Evolutionary conservation across 2,797 vertebrate genomes (phyloP).

Genomic region (Fistularia commersonii): DNA sequence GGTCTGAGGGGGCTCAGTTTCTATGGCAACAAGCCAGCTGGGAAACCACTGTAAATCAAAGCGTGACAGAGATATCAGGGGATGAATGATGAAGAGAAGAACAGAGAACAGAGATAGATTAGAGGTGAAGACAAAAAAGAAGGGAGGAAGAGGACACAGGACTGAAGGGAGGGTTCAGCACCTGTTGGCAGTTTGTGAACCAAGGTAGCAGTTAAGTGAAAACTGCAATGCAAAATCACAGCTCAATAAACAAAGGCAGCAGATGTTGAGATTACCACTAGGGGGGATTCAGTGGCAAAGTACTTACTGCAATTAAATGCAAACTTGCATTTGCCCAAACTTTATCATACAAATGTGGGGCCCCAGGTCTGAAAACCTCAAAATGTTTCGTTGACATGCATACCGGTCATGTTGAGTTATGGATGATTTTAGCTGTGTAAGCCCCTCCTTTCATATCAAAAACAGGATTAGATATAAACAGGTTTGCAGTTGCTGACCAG

Average conservation of each 20-base stretch:
- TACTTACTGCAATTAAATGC: too few species aligned
- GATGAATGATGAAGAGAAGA: slow-evolving; percentile 55
- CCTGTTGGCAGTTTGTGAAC: slow-evolving; percentile 49
- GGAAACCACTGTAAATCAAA: slow-evolving; percentile 70
- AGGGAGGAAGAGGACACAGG: slow-evolving; percentile 7
- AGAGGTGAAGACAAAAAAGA: slow-evolving; percentile 24
- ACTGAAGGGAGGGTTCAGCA: slow-evolving; percentile 5
- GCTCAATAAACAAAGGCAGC: not conserved
- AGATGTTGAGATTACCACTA: too few species aligned
- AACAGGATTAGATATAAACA: too few species aligned
- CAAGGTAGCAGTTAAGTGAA: slow-evolving; percentile 8
- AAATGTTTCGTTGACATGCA: too few species aligned
- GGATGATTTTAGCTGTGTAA: too few species aligned
- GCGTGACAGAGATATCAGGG: slow-evolving; percentile 69
- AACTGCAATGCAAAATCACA: slow-evolving; percentile 10
- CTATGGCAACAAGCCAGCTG: slow-evolving; percentile 76
- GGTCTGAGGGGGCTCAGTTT: slow-evolving; percentile 67
- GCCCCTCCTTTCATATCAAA: too few species aligned
- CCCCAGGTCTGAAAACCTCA: too few species aligned
- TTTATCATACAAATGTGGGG: too few species aligned
- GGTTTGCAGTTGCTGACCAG: too few species aligned
- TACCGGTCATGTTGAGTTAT: too few species aligned
- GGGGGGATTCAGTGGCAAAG: too few species aligned
- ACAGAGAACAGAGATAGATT: slow-evolving; percentile 33
- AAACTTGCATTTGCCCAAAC: too few species aligned